Base-by-base conservation (phyloP, 30 jellyfish, hydroid and myxozoan species). In the Aurelia aurita region DNA sequence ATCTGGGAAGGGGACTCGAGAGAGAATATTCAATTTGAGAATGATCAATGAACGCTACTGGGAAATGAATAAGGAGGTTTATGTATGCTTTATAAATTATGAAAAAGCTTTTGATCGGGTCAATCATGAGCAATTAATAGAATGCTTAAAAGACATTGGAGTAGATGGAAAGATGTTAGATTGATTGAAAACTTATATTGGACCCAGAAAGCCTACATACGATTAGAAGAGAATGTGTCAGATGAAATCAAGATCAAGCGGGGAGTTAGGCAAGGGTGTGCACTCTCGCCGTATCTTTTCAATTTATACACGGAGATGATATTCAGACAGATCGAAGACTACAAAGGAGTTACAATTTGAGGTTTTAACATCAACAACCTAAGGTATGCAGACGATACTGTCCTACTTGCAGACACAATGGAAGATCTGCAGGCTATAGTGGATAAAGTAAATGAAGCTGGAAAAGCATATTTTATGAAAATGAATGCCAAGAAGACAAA, bases 341-440 rank as follows among this genome's bases (percentile, higher is more conserved):
- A 11, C 2, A 15, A 15, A 59, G 72, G 72, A 11, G 16, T 59
- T 10, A 11, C 18, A 14, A 59, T 59, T 0, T 31, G 72, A 59
- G 72, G 72, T 10, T 9, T 14, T 10, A 14, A n/a, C 13, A n/a
- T 59, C 26, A 59, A 59, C 72, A 59, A 59, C 31, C 72, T 59
- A n/a, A 29, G 72, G 3, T 59, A 59, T 59, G 72, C 72, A 20
- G 22, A 59, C 31, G 72, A 59, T 20, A 59, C 72, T 15, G 72
- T 59, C 18, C 28, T 59, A n/a, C 28, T 59, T 29, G 72, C 72
- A 11, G 72, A 59, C 18, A 59, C 18, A 20, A 35, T 11, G 28
- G 31, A 59, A 20, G 72, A 59, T 14, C 28, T 59, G 28, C 72
- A 59, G 28, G 72, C 5, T 2, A 59, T 59, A 11, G 72, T 20